These are phyloP conservation scores for Porites cylindrica DNA, from an alignment of 92 coral and sea anemone genomes.

Conservation along the genomic window DNA sequence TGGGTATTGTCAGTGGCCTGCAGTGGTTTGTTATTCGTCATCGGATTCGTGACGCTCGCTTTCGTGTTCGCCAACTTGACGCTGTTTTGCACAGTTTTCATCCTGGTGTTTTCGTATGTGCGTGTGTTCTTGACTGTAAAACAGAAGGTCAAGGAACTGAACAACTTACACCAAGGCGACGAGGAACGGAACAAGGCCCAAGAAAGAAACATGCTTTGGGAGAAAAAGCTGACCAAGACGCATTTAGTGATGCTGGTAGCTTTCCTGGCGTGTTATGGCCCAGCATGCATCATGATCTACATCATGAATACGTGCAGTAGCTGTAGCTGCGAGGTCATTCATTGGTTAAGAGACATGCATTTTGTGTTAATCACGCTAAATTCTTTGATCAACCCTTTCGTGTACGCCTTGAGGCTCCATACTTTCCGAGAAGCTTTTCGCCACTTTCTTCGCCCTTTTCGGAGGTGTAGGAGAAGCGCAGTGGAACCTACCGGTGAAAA, in stretches of 20 bases:
- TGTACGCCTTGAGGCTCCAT: slow-evolving; percentile 80
- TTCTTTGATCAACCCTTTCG: slow-evolving; percentile 74
- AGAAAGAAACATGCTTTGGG: slow-evolving; percentile 66
- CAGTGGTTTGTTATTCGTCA: slow-evolving; percentile 38
- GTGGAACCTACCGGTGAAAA: neutral
- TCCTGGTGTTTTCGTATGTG: slow-evolving; percentile 73
- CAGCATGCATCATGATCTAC: slow-evolving; percentile 79
- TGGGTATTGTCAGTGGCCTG: slow-evolving; percentile 57
- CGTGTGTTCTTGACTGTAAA: slow-evolving; percentile 69
- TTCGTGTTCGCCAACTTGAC: slow-evolving; percentile 75
- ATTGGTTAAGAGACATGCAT: slow-evolving; percentile 82
- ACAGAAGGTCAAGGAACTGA: slow-evolving; percentile 52
- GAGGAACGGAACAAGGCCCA: slow-evolving; percentile 64
- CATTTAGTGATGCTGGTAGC: slow-evolving; percentile 74
- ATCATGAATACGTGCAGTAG: slow-evolving; percentile 73
- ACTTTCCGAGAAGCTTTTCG: slow-evolving; percentile 56
- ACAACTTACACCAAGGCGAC: slow-evolving; percentile 45
- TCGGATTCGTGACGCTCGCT: slow-evolving; percentile 67
- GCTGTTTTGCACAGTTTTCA: slow-evolving; percentile 71
- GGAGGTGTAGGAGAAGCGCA: slow-evolving; percentile 16
- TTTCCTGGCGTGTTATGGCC: slow-evolving; percentile 74
- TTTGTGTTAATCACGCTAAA: slow-evolving; percentile 74
- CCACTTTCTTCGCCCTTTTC: slow-evolving; percentile 13
- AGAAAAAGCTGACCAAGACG: slow-evolving; percentile 70
- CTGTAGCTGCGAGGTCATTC: slow-evolving; percentile 81